Evolutionary conservation across 2,888 invertebrate species (phyloP), one percentile per base, ranked within the genome.

Genomic region (Drosophila ezoana): DNA sequence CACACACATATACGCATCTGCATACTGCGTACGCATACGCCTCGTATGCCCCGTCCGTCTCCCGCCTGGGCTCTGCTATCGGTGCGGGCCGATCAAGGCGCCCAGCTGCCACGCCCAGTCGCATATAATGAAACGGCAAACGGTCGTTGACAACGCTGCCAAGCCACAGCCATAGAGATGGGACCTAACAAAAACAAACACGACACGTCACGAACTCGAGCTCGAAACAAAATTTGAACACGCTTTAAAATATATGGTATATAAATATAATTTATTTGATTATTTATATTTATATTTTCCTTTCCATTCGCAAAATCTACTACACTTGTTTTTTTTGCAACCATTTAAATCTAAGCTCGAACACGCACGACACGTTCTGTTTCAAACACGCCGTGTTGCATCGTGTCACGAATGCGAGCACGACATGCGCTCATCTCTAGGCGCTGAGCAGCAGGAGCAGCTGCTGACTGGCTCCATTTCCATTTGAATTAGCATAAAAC

Each of bases 401-500:
- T 2, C 28, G 28, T 8, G 28, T 28, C 28, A 28, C 28, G 28
- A 28, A 8, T 8, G 28, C 8, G 28, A 28, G 8, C 28, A 28
- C 28, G 28, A 28, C 45, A 28, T 49, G 28, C 16, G 37, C 38
- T 18, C 51, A 20, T 13, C 51, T 37, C 33, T 32, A 47, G 44
- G n/a, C 37, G 0, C 45, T 57, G 10, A 28, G 35, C 63, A 53
- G 54, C 62, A 62, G 66, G 54, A 79, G 88, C 83, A 83, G 83
- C 83, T 84, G 88, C 83, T 84, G 83, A 84, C 83, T 88, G 88
- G 88, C 83, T 88, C 86, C 88, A 88, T 84, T 84, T 84, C 83
- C 88, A 84, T 84, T 84, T 84, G 83, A 84, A 84, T 84, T 84
- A 84, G 83, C 83, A 84, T 84, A 84, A 84, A 84, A 88, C 88